These are phyloP conservation scores for Grapholita molesta DNA, from an alignment of 1,140 invertebrate genomes.

Conservation along the genomic window DNA sequence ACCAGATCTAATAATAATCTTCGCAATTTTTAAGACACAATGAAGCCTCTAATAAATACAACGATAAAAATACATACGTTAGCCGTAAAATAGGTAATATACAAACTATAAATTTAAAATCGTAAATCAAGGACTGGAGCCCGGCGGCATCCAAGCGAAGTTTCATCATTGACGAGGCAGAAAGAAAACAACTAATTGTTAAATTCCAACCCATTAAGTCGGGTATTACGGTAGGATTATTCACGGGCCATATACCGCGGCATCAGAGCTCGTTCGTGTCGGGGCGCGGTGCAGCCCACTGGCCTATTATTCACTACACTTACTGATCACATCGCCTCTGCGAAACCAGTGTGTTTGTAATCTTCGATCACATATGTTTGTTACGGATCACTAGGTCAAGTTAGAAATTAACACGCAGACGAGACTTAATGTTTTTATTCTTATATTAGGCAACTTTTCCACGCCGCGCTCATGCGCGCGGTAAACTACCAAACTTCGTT, in stretches of 20 bases:
- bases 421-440: not conserved
- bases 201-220: slow-evolving; percentile 74
- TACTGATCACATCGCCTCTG: not conserved
- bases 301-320: not conserved
- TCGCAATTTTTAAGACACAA: too few relatives aligned
- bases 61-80: too few relatives aligned
- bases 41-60: too few relatives aligned
- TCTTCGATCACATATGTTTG: not conserved
- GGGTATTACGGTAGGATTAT: slow-evolving; percentile 72
- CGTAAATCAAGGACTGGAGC: slow-evolving; percentile 10
- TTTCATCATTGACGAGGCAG: slow-evolving; percentile 65
- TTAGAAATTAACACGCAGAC: not conserved
- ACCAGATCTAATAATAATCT: too few relatives aligned
- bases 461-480: not conserved
- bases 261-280: slow-evolving; percentile 42
- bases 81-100: too few relatives aligned
- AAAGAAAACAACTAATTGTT: slow-evolving; percentile 76
- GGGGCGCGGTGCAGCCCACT: slow-evolving; percentile 20
- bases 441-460: not conserved
- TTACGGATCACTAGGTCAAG: not conserved
- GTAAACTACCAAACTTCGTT: not conserved
- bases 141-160: slow-evolving; percentile 34
- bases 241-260: slow-evolving; percentile 69
- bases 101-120: not conserved
- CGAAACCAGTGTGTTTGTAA: not conserved